Evolutionary conservation across 2,888 invertebrate species (phyloP), one percentile per base, ranked within the genome.

Genomic region (Mystacides longicornis): DNA sequence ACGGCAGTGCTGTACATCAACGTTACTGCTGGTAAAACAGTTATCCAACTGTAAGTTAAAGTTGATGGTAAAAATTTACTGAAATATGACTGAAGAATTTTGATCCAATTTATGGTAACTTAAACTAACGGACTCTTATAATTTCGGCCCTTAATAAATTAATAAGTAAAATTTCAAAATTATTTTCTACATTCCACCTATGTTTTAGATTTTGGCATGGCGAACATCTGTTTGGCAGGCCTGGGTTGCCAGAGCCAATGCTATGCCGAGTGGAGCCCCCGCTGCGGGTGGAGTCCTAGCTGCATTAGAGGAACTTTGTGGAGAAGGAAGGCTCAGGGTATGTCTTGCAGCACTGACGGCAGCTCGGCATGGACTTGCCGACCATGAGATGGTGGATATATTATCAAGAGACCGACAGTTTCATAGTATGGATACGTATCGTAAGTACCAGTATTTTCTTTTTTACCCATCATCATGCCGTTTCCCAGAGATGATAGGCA

Each of bases 331-430:
- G 60, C 85, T 86, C 16, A 80, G 81, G 66, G 75, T 79, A 51
- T 82, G 89, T 52, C 72, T 92, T 33, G 82, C 89, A 2, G 78
- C 90, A 58, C 73, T 92, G 56, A 82, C 87, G 0, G 84, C 87
- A 2, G 81, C 90, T 5, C 81, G 87, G 53, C 81, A 86, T 67
- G 93, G 93, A 2, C 75, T 93, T 47, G 84, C 86, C 19, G 89
- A 89, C 66, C 86, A 86, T 3, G 93, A 93, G 74, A 85, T 89
- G 69, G 72, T 88, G 64, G 89, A 86, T 65, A 70, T 86, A 59
- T 65, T 86, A 58, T 82, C 85, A 0, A 81, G 81, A 64, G 81
- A 83, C 64, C 75, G 80, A 42, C 73, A 77, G 61, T 85, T 85
- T 62, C 78, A 83, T 60, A 82, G 81, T 61, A 77, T 77, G 54